These are phyloP conservation scores for Eueides isabella DNA, from an alignment of 1,140 invertebrate genomes.

Conservation along the genomic window DNA sequence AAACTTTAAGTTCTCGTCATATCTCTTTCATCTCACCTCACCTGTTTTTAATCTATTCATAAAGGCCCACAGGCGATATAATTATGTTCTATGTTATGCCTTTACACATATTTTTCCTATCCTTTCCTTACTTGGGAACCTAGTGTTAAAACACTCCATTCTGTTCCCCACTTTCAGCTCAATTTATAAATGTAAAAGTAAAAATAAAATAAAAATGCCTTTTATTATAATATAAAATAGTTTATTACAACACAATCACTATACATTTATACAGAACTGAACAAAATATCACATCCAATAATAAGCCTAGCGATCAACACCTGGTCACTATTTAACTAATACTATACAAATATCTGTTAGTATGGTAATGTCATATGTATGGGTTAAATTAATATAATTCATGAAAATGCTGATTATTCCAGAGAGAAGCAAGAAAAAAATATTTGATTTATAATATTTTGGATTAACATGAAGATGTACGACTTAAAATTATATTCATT, in stretches of 20 bases:
- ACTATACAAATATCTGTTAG: neutral
- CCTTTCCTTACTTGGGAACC: no score
- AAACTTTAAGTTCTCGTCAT: no score
- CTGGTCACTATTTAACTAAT: neutral
- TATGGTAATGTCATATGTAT: neutral
- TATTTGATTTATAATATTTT: no score
- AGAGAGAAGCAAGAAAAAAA: no score
- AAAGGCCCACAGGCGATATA: no score
- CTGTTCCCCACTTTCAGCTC: no score
- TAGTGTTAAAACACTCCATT: no score
- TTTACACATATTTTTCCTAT: no score
- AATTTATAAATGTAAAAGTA: no score
- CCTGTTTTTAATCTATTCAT: no score
- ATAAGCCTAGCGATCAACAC: slow-evolving; percentile 9
- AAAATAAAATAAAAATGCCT: neutral
- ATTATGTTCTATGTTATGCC: no score
- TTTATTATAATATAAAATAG: neutral
- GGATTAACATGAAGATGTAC: neutral
- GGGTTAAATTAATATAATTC: neutral
- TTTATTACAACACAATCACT: slow-evolving; percentile 18
- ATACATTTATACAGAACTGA: slow-evolving; percentile 25
- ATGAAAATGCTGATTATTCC: neutral
- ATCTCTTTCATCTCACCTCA: no score
- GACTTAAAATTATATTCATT: neutral
- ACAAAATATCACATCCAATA: slow-evolving; percentile 30